phyloP scores from a whole-genome alignment of 1,140 invertebrate species.

The Panagrolaimus sp. region DNA sequence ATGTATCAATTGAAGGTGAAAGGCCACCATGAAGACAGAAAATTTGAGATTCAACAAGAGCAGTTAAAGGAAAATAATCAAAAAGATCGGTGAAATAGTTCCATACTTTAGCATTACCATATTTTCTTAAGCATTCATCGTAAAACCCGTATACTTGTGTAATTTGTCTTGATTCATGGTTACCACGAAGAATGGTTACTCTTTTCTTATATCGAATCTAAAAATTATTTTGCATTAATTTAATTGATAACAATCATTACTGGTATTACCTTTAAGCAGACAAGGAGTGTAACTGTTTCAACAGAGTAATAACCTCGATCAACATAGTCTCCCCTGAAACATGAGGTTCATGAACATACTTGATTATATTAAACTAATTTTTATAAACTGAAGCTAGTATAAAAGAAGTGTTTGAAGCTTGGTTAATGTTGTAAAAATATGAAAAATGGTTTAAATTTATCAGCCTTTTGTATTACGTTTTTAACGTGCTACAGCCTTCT shows the following conservation, averaged over 20 bases:
- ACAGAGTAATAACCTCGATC: conserved; percentile 98
- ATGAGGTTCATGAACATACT: too few species aligned
- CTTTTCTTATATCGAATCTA: conserved; percentile 90
- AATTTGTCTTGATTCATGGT: conserved; percentile 97
- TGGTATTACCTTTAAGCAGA: conserved; percentile 80
- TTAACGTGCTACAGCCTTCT: too few species aligned
- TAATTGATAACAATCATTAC: conserved; percentile 65
- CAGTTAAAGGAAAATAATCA: conserved; percentile 93
- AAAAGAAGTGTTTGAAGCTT: too few species aligned
- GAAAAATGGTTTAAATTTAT: too few species aligned
- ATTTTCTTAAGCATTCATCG: conserved; percentile 79
- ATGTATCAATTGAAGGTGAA: conserved; percentile 91
- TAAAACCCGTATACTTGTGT: conserved; percentile 67
- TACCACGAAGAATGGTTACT: conserved; percentile 95
- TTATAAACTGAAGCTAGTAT: too few species aligned
- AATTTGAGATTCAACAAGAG: conserved; percentile 80
- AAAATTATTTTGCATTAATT: conserved; percentile 19
- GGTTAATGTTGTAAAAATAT: too few species aligned
- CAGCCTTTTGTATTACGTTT: too few species aligned
- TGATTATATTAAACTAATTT: too few species aligned
- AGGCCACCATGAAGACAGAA: conserved; percentile 97
- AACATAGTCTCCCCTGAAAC: conserved; percentile 74
- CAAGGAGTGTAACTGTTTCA: conserved; percentile 91
- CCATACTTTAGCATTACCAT: conserved; percentile 98
- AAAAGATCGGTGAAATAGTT: conserved; percentile 94